Conservation (phyloP, 2,113 vertebrate genomes). For the Corythaeola cristata region DNA sequence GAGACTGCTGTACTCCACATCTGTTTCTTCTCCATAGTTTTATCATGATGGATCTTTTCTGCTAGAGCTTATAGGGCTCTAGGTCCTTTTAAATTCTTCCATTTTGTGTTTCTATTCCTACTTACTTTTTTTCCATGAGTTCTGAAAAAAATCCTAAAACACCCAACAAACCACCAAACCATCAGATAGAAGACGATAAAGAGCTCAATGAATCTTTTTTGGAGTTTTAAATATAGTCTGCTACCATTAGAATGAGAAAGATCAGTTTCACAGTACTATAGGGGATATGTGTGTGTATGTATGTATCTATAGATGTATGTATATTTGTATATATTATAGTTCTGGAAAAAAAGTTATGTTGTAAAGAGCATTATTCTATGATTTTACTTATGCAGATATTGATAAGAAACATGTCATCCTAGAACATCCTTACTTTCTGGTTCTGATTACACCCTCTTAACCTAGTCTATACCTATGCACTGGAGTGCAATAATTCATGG, state of each 20-base stretch:
- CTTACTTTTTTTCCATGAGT: not conserved
- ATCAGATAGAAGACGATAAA: not conserved
- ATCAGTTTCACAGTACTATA: not conserved
- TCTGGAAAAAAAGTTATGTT: not conserved
- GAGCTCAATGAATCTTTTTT: not conserved
- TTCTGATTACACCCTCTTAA: conserved; percentile 67
- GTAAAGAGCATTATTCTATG: not conserved
- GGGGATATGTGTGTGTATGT: not conserved
- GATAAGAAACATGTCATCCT: conserved; percentile 50
- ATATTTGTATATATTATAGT: not conserved
- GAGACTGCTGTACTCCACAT: conserved; percentile 31
- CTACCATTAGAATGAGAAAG: not conserved
- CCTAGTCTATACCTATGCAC: conserved; percentile 37
- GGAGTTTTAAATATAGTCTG: not conserved
- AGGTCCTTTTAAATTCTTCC: conserved; percentile 40
- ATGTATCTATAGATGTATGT: not conserved
- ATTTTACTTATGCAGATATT: conserved; percentile 15
- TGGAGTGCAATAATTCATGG: conserved; percentile 48
- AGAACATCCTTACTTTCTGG: conserved; percentile 47
- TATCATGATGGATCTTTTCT: conserved; percentile 48
- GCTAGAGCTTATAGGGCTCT: not conserved
- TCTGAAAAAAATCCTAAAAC: not conserved
- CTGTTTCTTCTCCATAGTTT: conserved; percentile 46
- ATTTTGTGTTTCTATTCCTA: conserved; percentile 12
- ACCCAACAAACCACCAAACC: not conserved